Conservation (phyloP, 2,113 vertebrate genomes). For the Bos indicus region DNA sequence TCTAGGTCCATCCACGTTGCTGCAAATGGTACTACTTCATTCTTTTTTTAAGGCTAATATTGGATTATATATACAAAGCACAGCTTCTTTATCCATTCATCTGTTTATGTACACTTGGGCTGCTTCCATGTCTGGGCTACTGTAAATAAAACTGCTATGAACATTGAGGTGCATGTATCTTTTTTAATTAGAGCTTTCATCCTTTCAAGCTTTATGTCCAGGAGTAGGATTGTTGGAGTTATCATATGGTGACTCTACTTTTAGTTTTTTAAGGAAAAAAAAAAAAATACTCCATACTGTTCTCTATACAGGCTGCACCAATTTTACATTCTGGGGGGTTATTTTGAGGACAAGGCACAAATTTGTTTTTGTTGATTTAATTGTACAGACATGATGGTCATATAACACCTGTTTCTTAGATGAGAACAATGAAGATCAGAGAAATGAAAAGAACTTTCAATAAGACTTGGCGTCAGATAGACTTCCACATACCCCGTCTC, state of each 20-base stretch:
- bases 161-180: not conserved
- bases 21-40: not conserved
- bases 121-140: not conserved
- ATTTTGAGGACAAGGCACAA: not conserved
- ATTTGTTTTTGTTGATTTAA: not conserved
- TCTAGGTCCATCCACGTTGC: not conserved
- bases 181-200: not conserved
- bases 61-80: not conserved
- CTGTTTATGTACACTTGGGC: not conserved
- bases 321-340: not conserved
- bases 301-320: not conserved
- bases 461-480: not conserved
- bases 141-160: not conserved
- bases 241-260: not conserved
- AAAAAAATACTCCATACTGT: not conserved
- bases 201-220: not conserved
- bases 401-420: not conserved
- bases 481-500: not conserved
- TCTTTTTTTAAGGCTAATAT: not conserved
- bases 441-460: not conserved
- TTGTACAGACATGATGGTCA: not conserved
- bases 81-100: not conserved
- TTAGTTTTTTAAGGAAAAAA: not conserved
- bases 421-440: not conserved
- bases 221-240: not conserved